A percentile compares a stretch with the other conserved stretches of the same genome.
Conservation (phyloP, 2,888 invertebrate genomes). For the Deilephila elpenor region DNA sequence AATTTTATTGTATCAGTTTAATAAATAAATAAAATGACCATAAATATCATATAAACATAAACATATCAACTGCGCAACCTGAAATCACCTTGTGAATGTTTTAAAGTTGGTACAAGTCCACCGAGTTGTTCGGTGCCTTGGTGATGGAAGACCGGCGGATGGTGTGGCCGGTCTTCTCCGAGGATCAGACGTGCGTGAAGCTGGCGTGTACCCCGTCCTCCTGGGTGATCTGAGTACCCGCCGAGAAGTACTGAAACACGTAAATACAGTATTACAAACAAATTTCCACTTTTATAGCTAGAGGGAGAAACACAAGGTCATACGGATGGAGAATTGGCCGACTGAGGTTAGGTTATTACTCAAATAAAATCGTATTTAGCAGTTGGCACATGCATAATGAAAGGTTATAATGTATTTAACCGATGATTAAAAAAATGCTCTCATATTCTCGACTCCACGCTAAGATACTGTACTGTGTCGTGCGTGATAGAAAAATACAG, state of each 20-base stretch:
- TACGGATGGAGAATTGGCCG: too few relatives aligned
- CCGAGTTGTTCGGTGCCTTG: conserved; percentile 80
- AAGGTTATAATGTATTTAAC: too few relatives aligned
- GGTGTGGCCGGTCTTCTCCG: conserved; percentile 80
- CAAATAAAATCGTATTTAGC: too few relatives aligned
- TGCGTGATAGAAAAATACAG: too few relatives aligned
- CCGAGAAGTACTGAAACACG: conserved; percentile 91
- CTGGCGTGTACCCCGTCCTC: conserved; percentile 92
- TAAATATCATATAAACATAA: neutral
- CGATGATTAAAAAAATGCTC: too few relatives aligned
- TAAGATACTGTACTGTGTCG: too few relatives aligned
- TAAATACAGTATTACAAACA: neutral
- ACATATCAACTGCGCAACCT: neutral
- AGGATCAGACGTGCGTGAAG: conserved; percentile 94
- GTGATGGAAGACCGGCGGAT: conserved; percentile 87
- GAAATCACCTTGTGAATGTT: neutral
- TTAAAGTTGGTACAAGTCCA: conserved; percentile 80
- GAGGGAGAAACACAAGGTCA: too few relatives aligned
- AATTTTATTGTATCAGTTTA: too few relatives aligned
- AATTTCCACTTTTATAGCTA: neutral
- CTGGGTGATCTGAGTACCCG: conserved; percentile 90
- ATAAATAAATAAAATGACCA: too few relatives aligned
- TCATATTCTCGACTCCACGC: too few relatives aligned
- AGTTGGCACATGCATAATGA: too few relatives aligned
- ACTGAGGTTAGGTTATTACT: too few relatives aligned